Evolutionary conservation across 2,113 vertebrate genomes (phyloP).

Genomic region (Chroicocephalus ridibundus): DNA sequence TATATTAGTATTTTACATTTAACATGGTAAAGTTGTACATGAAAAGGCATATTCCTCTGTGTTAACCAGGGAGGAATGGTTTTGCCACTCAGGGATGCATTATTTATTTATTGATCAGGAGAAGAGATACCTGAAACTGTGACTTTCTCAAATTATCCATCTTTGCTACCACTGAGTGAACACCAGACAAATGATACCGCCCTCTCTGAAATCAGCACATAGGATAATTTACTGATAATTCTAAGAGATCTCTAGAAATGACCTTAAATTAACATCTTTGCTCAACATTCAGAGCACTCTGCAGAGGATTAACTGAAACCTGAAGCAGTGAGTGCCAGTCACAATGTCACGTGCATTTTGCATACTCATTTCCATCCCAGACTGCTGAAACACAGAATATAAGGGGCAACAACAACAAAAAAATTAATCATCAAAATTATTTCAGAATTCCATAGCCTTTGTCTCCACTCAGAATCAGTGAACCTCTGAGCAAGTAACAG

Average conservation of each 20-base stretch:
- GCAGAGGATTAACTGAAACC: background rate
- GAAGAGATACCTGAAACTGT: background rate
- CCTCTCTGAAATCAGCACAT: background rate
- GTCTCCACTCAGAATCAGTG: background rate
- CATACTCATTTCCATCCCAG: rapidly evolving
- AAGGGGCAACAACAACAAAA: background rate
- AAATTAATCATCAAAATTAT: background rate
- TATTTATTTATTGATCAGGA: background rate
- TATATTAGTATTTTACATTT: background rate
- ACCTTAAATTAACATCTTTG: slow-evolving; percentile 7
- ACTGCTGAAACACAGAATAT: background rate
- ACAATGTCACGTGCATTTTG: rapidly evolving
- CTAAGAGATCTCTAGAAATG: background rate
- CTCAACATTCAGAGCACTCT: background rate
- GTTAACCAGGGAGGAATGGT: background rate
- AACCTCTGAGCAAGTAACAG: background rate
- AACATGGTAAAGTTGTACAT: background rate
- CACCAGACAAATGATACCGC: background rate
- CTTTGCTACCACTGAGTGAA: background rate
- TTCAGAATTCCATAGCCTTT: background rate
- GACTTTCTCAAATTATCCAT: background rate
- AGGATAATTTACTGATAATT: background rate
- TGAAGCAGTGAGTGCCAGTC: background rate
- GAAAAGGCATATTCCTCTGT: background rate
- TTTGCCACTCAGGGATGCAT: background rate